Evolutionary conservation across 1,140 invertebrate species (phyloP).

Genomic region (Eubasilissa regina): DNA sequence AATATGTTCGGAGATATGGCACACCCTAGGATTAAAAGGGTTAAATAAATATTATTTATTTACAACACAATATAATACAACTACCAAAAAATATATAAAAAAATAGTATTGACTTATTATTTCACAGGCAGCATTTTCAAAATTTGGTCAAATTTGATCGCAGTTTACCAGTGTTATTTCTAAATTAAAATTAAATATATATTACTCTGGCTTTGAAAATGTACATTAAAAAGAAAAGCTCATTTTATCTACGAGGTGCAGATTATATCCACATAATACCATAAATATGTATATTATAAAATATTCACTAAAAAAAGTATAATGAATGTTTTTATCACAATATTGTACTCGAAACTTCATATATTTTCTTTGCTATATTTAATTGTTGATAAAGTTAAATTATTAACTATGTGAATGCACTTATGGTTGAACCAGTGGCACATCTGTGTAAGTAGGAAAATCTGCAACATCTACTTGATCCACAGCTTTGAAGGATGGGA

Average conservation of each 20-base stretch:
- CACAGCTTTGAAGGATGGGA: constrained; percentile 86
- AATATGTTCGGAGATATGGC: no score
- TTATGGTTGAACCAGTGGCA: constrained; percentile 60
- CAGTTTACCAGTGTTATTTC: neutral
- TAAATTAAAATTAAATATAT: constrained; percentile 40
- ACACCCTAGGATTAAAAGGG: no score
- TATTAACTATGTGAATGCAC: neutral
- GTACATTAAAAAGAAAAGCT: constrained; percentile 15
- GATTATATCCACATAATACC: constrained; percentile 45
- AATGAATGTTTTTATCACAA: constrained; percentile 32
- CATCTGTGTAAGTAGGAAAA: constrained; percentile 76
- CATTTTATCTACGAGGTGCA: constrained; percentile 8
- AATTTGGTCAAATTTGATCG: constrained; percentile 27
- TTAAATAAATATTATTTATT: no score
- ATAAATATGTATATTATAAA: constrained; percentile 10
- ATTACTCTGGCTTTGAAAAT: constrained; percentile 22
- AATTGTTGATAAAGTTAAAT: neutral
- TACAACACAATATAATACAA: no score
- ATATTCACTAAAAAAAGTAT: constrained; percentile 10
- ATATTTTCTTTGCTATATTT: neutral
- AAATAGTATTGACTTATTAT: no score
- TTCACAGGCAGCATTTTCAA: neutral
- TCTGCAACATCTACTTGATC: constrained; percentile 79
- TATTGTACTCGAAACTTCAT: constrained; percentile 16
- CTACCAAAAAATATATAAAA: constrained; percentile 2